These are phyloP conservation scores for Cheilosia pagana DNA, from an alignment of 2,888 invertebrate genomes.

Conservation along the genomic window DNA sequence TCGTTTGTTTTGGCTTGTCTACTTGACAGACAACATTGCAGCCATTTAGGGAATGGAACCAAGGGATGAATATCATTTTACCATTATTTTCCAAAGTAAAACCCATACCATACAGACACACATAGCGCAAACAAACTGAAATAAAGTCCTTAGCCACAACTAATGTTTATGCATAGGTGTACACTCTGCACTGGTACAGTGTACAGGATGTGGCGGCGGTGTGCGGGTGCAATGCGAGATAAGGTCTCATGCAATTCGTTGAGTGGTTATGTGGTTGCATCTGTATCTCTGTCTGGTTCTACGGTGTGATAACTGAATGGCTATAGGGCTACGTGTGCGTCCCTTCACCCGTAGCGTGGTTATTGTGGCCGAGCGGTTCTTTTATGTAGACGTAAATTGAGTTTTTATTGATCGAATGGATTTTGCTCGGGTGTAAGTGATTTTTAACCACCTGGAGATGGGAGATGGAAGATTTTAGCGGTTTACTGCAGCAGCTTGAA, in stretches of 20 bases:
- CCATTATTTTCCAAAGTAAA: constrained; percentile 30
- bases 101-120: neutral
- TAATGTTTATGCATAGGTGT: constrained; percentile 75
- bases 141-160: constrained; percentile 72
- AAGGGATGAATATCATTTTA: constrained; percentile 54
- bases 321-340: constrained; percentile 9
- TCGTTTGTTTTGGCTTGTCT: constrained; percentile 69
- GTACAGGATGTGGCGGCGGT: constrained; percentile 55
- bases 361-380: constrained; percentile 38
- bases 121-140: constrained; percentile 48
- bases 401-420: constrained; percentile 59
- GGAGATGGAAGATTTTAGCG: constrained; percentile 1
- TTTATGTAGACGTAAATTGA: constrained; percentile 44
- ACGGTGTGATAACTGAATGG: constrained; percentile 39
- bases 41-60: constrained; percentile 39
- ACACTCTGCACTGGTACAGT: constrained; percentile 53
- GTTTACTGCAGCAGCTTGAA: neutral
- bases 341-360: constrained; percentile 49
- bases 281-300: constrained; percentile 36
- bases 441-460: constrained; percentile 31
- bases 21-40: constrained; percentile 71
- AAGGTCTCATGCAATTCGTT: constrained; percentile 71
- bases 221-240: constrained; percentile 42
- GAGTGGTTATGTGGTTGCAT: constrained; percentile 67
- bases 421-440: constrained; percentile 57